phyloP scores from a whole-genome alignment of 2,888 invertebrate genomes.

The Lithophane semibrunnea region DNA sequence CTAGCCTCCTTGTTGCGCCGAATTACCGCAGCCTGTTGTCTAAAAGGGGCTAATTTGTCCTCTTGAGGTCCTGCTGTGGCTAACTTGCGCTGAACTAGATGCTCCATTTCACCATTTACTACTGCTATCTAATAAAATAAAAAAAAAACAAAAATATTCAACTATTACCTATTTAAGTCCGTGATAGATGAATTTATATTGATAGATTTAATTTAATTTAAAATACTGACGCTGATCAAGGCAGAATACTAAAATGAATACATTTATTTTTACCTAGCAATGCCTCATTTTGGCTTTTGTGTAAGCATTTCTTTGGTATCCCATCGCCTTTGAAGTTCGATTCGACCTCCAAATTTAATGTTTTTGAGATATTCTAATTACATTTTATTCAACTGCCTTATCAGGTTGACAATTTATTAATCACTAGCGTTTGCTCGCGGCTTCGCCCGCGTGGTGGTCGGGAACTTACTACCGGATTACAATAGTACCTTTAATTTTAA shows the following conservation, averaged over 20 bases:
- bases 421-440: neutral
- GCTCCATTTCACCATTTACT: conserved; percentile 92
- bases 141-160: too few species aligned
- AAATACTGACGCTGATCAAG: neutral
- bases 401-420: conserved; percentile 22
- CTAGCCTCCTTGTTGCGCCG: conserved; percentile 94
- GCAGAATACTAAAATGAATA: conserved; percentile 12
- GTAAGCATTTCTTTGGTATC: conserved; percentile 20
- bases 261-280: conserved; percentile 3
- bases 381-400: neutral
- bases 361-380: conserved; percentile 11
- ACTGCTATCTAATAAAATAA: conserved; percentile 82
- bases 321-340: conserved; percentile 18
- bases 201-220: neutral
- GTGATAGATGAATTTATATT: neutral
- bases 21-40: conserved; percentile 96
- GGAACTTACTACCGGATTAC: too few species aligned
- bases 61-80: conserved; percentile 91
- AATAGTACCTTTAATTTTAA: too few species aligned
- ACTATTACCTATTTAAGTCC: too few species aligned
- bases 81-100: conserved; percentile 93
- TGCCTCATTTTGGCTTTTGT: conserved; percentile 13
- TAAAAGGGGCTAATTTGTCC: conserved; percentile 95
- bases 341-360: conserved; percentile 18
- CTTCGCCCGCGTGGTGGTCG: too few species aligned